Percentiles rank a stretch among this genome's conserved stretches.
Evolutionary conservation across 2,888 invertebrate species (phyloP).

Genomic region (Tiphia femorata): DNA sequence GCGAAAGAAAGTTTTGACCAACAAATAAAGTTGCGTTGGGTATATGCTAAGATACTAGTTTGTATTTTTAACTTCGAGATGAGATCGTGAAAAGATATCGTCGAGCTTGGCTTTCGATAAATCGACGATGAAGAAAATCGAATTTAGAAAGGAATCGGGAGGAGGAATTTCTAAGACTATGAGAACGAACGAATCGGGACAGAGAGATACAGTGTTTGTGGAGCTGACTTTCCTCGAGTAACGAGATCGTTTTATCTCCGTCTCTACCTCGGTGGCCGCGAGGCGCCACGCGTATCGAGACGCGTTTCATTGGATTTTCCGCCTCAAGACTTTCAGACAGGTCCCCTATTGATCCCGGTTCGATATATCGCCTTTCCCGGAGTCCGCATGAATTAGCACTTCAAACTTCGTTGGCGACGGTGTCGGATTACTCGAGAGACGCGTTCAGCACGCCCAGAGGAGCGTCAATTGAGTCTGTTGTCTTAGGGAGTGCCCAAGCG

Average conservation of each 20-base stretch:
- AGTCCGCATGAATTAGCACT: constrained; percentile 57
- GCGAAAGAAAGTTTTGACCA: no score
- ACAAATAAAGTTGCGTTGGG: no score
- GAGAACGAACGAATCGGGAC: no score
- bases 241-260: constrained; percentile 30
- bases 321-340: constrained; percentile 61
- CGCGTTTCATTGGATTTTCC: constrained; percentile 63
- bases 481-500: no score
- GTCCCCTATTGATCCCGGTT: constrained; percentile 55
- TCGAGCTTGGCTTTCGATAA: no score
- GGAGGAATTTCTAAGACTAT: no score
- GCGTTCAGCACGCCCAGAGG: constrained; percentile 9
- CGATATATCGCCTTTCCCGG: constrained; percentile 56
- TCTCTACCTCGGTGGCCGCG: constrained; percentile 30
- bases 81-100: no score
- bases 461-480: constrained; percentile 42
- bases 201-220: constrained; percentile 15
- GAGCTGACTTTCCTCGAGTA: constrained; percentile 12
- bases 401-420: constrained; percentile 36
- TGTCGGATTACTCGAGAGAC: constrained; percentile 36
- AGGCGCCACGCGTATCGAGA: constrained; percentile 60
- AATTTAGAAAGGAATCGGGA: no score
- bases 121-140: no score
- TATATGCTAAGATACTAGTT: no score
- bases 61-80: no score